phyloP scores from a whole-genome alignment of 2,113 vertebrate genomes.

The Pedionomus torquatus region DNA sequence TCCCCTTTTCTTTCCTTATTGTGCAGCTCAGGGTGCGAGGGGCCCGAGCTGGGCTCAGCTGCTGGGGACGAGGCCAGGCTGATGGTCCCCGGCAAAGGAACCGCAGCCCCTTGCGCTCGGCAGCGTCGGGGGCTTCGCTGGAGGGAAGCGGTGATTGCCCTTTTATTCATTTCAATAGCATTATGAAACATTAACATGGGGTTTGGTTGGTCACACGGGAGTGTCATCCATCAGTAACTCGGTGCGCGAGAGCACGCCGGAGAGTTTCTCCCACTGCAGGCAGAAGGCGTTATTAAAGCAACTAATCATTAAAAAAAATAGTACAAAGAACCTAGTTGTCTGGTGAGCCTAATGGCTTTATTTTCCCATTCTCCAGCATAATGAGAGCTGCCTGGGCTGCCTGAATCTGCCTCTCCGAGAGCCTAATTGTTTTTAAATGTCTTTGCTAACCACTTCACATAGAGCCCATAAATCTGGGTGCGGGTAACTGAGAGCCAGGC shows the following conservation, averaged over 20 bases:
- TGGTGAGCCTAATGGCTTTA: constrained; percentile 61
- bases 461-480: constrained; percentile 65
- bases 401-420: constrained; percentile 36
- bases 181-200: constrained; percentile 1
- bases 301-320: constrained; percentile 69
- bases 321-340: constrained; percentile 69
- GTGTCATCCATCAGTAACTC: background rate
- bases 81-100: background rate
- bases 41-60: background rate
- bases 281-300: constrained; percentile 71
- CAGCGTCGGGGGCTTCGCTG: background rate
- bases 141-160: background rate
- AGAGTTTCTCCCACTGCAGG: constrained; percentile 24
- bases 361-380: constrained; percentile 35
- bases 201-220: constrained; percentile 36
- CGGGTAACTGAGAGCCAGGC: constrained; percentile 61
- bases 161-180: constrained; percentile 12
- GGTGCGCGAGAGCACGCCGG: accelerated
- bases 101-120: accelerated
- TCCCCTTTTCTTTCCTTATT: background rate
- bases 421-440: constrained; percentile 76
- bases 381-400: constrained; percentile 53
- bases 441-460: constrained; percentile 64
- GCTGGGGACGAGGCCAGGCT: accelerated
- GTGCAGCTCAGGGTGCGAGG: background rate